Evolutionary conservation across 2,113 vertebrate species (phyloP).

Genomic region (Podarcis cretensis): DNA sequence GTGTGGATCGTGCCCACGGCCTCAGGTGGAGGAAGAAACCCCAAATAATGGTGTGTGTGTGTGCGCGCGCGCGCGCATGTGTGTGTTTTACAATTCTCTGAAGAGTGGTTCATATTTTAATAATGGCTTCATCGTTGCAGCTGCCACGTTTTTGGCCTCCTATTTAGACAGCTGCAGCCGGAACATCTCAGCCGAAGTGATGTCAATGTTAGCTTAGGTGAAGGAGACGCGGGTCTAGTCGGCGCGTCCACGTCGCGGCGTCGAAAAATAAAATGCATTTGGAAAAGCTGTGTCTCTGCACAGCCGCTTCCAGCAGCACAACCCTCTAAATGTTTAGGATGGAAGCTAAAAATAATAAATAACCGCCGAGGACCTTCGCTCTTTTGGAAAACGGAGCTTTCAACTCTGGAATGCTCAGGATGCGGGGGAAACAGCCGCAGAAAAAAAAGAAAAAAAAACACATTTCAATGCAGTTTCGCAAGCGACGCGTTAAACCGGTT

Average conservation of each 20-base stretch:
- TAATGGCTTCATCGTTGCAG: background rate
- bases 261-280: background rate
- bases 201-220: background rate
- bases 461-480: background rate
- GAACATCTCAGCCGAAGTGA: background rate
- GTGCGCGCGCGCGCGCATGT: too few species aligned
- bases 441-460: background rate
- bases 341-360: too few species aligned
- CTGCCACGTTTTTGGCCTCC: background rate
- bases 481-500: background rate
- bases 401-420: too few species aligned
- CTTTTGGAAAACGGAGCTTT: too few species aligned
- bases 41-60: too few species aligned
- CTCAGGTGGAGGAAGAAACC: background rate
- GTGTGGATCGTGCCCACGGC: background rate
- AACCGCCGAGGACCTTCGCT: too few species aligned
- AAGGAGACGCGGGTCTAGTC: background rate
- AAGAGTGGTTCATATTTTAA: background rate
- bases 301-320: background rate
- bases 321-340: background rate
- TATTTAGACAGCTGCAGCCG: constrained; percentile 2
- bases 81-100: background rate
- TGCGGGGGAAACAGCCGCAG: background rate
- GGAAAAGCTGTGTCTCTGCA: background rate
- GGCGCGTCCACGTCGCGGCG: background rate